Conservation (phyloP, 1,140 invertebrate genomes). For the Anastrepha ludens region DNA sequence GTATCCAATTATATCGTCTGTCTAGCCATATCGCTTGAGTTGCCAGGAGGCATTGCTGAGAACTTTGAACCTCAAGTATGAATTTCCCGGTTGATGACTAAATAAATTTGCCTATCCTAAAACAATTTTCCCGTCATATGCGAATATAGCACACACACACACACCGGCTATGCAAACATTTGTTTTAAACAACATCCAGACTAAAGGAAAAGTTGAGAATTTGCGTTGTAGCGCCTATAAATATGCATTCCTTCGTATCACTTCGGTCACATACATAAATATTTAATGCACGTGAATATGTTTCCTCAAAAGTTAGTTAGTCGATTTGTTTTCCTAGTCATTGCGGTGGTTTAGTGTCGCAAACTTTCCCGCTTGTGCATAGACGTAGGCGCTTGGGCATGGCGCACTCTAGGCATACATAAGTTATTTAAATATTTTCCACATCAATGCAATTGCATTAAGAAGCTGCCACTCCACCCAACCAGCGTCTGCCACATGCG, state of each 20-base stretch:
- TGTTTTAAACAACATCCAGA: not conserved
- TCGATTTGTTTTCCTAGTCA: conserved; percentile 34
- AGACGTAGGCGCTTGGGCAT: not conserved
- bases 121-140: too few species aligned
- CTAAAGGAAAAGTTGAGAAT: not conserved
- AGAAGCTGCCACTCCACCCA: not conserved
- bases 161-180: not conserved
- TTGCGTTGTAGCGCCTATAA: not conserved
- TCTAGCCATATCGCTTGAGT: too few species aligned
- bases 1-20: too few species aligned
- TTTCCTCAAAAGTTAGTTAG: conserved; percentile 20
- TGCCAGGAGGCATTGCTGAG: too few species aligned
- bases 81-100: not conserved
- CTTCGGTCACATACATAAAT: not conserved
- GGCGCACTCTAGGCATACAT: not conserved
- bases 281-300: conserved; percentile 28
- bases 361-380: conserved; percentile 11
- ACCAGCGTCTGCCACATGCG: not conserved
- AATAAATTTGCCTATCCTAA: not conserved
- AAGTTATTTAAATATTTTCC: conserved; percentile 33
- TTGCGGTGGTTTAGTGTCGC: conserved; percentile 1
- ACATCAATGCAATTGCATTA: conserved; percentile 26
- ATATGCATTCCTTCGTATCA: not conserved
- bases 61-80: not conserved
- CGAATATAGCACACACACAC: not conserved